These are phyloP conservation scores for Orycteropus afer DNA, from an alignment of 2,113 vertebrate species.

Conservation along the genomic window DNA sequence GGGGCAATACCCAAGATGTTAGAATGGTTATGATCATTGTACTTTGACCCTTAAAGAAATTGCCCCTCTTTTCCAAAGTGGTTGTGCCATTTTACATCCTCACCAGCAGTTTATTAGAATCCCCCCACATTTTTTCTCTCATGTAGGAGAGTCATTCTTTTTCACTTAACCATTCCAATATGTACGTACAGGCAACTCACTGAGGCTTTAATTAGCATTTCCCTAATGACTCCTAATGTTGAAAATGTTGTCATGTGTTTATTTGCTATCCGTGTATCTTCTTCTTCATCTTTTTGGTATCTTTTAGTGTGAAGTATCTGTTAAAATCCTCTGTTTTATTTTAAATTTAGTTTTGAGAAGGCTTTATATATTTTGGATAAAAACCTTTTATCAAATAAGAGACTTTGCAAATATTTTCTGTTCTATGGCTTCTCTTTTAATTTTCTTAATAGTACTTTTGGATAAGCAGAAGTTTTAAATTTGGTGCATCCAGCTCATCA, in stretches of 20 bases:
- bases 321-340: neutral
- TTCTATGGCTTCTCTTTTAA: neutral
- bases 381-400: neutral
- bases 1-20: neutral
- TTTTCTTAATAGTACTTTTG: neutral
- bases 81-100: neutral
- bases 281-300: neutral
- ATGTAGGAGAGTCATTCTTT: neutral
- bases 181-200: neutral
- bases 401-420: neutral
- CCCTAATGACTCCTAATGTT: no score
- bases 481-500: constrained; percentile 26
- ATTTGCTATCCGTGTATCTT: neutral
- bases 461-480: neutral
- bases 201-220: no score
- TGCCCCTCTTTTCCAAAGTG: neutral
- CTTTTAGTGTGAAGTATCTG: neutral
- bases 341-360: constrained; percentile 13
- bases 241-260: no score
- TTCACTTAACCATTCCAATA: neutral
- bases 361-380: neutral
- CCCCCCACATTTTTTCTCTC: rapidly evolving
- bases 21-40: neutral
- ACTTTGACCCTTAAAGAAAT: neutral
- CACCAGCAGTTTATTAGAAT: neutral